phyloP scores from a whole-genome alignment of 2,888 invertebrate species.

The Crepidodera aurea region DNA sequence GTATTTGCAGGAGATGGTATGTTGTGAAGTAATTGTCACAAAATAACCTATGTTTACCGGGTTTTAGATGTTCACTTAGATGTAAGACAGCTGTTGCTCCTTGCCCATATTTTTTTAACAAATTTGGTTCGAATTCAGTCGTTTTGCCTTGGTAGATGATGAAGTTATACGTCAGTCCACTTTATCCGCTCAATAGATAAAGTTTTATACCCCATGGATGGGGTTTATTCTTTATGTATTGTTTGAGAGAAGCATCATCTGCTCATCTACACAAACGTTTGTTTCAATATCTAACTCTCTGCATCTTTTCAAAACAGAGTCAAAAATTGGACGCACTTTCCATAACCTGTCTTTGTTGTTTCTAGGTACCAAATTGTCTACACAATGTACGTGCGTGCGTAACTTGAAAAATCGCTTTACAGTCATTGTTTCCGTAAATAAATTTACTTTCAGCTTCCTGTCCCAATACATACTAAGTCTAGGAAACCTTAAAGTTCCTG shows the following conservation, averaged over 20 bases:
- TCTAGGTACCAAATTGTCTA: not conserved
- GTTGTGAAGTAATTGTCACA: slow-evolving; percentile 11
- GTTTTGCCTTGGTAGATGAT: slow-evolving; percentile 9
- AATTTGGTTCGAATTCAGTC: not conserved
- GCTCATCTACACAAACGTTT: slow-evolving; percentile 18
- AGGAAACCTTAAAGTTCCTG: too few species aligned
- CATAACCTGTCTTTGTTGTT: slow-evolving; percentile 4
- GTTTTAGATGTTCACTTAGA: not conserved
- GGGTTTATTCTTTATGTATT: slow-evolving; percentile 25
- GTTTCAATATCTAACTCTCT: slow-evolving; percentile 9
- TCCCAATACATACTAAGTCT: too few species aligned
- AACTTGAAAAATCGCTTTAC: too few species aligned
- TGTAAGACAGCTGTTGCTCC: slow-evolving; percentile 2
- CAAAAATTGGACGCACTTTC: slow-evolving; percentile 7
- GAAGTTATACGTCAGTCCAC: slow-evolving; percentile 13
- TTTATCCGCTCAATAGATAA: not conserved
- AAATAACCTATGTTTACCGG: not conserved
- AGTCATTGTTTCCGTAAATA: too few species aligned
- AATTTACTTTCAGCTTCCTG: too few species aligned
- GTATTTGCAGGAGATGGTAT: slow-evolving; percentile 15
- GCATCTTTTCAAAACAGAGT: slow-evolving; percentile 11
- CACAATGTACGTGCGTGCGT: too few species aligned
- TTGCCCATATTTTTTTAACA: not conserved
- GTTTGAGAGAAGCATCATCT: slow-evolving; percentile 20
- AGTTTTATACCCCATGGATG: slow-evolving; percentile 11